Evolutionary conservation across 2,888 invertebrate species (phyloP).

Genomic region (Erannis defoliaria): DNA sequence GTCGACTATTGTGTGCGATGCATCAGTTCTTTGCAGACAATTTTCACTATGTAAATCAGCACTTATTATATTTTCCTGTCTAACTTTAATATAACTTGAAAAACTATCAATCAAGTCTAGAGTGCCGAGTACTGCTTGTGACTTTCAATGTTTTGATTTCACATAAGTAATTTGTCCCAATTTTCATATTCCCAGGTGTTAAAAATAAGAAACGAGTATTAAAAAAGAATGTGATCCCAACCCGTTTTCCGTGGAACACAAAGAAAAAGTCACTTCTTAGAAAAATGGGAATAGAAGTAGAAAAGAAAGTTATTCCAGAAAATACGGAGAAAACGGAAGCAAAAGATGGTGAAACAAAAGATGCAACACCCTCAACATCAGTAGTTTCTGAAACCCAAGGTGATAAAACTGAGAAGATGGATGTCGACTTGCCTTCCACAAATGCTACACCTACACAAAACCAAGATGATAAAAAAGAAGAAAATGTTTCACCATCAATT

Average conservation of each 20-base stretch:
- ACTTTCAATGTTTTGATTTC: background rate
- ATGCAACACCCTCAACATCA: background rate
- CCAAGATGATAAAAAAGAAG: background rate
- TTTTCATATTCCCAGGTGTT: slow-evolving; percentile 2
- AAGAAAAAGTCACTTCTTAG: slow-evolving; percentile 9
- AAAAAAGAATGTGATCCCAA: slow-evolving; percentile 4
- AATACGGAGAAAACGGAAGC: background rate
- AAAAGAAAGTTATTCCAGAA: background rate
- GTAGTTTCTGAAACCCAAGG: background rate
- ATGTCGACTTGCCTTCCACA: background rate
- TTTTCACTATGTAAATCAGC: no score
- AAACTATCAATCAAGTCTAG: no score
- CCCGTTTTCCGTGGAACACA: slow-evolving; percentile 12
- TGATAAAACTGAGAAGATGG: background rate
- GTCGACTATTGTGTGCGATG: no score
- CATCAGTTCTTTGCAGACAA: no score
- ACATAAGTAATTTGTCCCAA: background rate
- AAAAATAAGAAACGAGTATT: slow-evolving; percentile 12
- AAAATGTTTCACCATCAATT: background rate
- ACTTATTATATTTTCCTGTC: no score
- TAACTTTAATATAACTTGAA: no score
- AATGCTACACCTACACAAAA: background rate
- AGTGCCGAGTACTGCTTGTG: no score
- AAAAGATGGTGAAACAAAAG: background rate
- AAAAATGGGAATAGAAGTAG: slow-evolving; percentile 6